Percentiles rank a stretch among this genome's conserved stretches.
Evolutionary conservation across 2,888 invertebrate species (phyloP).

Genomic region (Empis livida): DNA sequence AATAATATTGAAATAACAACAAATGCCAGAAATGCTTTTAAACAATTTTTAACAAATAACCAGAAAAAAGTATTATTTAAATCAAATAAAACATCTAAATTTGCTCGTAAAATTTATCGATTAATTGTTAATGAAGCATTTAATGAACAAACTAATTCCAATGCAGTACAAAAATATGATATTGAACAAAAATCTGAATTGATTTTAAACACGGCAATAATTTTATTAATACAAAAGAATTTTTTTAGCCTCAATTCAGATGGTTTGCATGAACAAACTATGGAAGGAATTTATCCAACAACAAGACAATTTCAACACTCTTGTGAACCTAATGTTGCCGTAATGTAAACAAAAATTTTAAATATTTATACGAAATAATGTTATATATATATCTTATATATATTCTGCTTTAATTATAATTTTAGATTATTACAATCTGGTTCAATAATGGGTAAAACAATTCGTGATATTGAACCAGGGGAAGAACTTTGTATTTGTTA

Average conservation of each 20-base stretch:
- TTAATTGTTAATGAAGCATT: no score
- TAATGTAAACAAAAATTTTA: conserved; percentile 1
- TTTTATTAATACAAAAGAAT: no score
- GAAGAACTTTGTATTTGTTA: conserved; percentile 13
- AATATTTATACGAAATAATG: background rate
- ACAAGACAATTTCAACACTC: conserved; percentile 5
- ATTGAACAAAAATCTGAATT: background rate
- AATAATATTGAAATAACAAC: no score
- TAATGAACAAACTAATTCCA: no score
- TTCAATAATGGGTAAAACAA: conserved; percentile 12
- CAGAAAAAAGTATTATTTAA: no score
- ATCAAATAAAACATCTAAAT: no score
- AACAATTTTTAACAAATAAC: no score
- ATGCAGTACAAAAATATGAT: no score
- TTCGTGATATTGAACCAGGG: conserved; percentile 11
- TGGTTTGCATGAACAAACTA: background rate
- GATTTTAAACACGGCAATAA: background rate
- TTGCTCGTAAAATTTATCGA: no score
- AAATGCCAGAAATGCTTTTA: no score
- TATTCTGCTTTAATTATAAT: background rate
- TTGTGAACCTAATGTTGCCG: conserved; percentile 5
- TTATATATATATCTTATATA: no score
- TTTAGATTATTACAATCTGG: conserved; percentile 15
- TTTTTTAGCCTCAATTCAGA: background rate
- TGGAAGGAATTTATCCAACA: conserved; percentile 2